Evolutionary conservation across 2,113 vertebrate genomes (phyloP).

Genomic region (Epinephelus fuscoguttatus): DNA sequence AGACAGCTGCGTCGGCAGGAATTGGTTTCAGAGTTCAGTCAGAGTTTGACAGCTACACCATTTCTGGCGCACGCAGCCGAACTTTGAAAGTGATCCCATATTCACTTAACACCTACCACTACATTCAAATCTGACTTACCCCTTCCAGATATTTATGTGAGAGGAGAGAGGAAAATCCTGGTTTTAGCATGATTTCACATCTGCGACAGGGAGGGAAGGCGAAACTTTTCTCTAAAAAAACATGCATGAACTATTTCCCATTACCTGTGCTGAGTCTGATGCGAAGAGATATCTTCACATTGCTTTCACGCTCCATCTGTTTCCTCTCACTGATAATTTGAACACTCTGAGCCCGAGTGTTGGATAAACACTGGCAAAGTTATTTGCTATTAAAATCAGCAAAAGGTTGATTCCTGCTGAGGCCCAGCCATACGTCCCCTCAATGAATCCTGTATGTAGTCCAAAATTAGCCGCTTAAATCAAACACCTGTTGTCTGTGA

Average conservation of each 20-base stretch:
- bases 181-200: conserved; percentile 18
- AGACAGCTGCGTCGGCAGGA: neutral
- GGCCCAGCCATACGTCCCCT: conserved; percentile 41
- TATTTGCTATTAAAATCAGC: conserved; percentile 65
- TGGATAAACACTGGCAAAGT: conserved; percentile 62
- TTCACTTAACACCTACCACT: conserved; percentile 29
- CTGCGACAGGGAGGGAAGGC: neutral
- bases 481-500: conserved; percentile 65
- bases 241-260: conserved; percentile 58
- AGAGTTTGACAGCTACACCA: neutral
- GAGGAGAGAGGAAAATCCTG: conserved; percentile 4
- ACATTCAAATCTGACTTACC: conserved; percentile 26
- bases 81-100: conserved; percentile 9
- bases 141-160: conserved; percentile 28
- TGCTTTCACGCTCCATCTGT: conserved; percentile 71
- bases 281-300: conserved; percentile 45
- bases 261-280: conserved; percentile 54
- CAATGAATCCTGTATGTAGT: conserved; percentile 30
- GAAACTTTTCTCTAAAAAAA: conserved; percentile 19
- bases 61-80: conserved; percentile 2
- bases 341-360: conserved; percentile 50
- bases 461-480: conserved; percentile 59
- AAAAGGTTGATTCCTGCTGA: conserved; percentile 59
- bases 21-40: conserved; percentile 4
- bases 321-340: conserved; percentile 67